Evolutionary conservation across 2,797 vertebrate species (phyloP).

Genomic region (Florisuga fusca): DNA sequence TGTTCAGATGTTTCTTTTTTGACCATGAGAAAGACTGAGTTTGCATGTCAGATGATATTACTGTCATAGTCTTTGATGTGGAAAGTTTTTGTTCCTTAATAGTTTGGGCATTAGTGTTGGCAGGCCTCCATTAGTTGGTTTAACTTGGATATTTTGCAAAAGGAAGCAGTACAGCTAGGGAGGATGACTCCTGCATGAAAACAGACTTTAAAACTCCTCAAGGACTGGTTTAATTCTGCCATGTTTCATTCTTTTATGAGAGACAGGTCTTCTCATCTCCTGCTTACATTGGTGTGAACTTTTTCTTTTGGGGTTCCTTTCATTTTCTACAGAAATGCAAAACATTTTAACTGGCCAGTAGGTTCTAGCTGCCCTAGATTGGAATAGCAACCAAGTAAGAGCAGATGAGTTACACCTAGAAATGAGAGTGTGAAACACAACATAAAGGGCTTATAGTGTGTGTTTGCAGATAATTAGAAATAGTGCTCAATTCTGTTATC

Average conservation of each 20-base stretch:
- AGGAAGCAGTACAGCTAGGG: background rate
- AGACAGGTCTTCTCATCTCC: background rate
- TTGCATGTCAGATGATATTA: background rate
- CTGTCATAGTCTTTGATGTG: background rate
- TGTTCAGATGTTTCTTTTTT: background rate
- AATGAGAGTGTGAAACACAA: background rate
- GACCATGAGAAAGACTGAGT: background rate
- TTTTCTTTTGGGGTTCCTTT: background rate
- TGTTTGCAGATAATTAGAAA: background rate
- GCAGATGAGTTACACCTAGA: background rate
- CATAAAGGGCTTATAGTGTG: background rate
- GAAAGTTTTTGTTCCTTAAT: background rate
- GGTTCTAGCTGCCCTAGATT: background rate
- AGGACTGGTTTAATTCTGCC: background rate
- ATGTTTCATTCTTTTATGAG: background rate
- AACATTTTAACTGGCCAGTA: background rate
- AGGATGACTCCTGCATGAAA: background rate
- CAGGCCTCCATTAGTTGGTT: background rate
- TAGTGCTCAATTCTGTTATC: background rate
- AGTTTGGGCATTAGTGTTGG: background rate
- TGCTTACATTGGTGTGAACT: background rate
- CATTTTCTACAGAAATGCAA: background rate
- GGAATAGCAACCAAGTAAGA: background rate
- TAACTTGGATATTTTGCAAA: background rate
- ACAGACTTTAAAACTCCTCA: background rate